Conservation (phyloP, 1,140 invertebrate genomes). For the Bombus confusus region DNA sequence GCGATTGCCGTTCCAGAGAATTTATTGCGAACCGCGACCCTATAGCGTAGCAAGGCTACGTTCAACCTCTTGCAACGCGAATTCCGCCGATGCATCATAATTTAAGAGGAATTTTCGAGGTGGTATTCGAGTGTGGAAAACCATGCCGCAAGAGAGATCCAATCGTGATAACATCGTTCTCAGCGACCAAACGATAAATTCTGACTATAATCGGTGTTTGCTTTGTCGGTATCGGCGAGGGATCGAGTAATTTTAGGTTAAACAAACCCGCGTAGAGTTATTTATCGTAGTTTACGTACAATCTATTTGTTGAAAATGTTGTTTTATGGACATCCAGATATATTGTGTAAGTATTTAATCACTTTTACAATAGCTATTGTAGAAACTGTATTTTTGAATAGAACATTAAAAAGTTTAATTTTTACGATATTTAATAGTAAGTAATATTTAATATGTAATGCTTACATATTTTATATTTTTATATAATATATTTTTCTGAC, state of each 20-base stretch:
- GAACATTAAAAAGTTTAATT: background rate
- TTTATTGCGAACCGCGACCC: conserved; percentile 45
- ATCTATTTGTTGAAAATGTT: background rate
- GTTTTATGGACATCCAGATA: background rate
- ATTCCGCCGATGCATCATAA: conserved; percentile 56
- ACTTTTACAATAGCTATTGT: background rate
- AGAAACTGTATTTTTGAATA: background rate
- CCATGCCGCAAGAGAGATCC: background rate
- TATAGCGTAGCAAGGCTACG: background rate
- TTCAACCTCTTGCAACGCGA: conserved; percentile 29
- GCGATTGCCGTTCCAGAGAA: conserved; percentile 37
- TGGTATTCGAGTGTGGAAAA: conserved; percentile 18
- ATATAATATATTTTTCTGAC: no score
- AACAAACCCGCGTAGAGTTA: background rate
- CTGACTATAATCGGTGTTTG: conserved; percentile 5
- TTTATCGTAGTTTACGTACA: background rate
- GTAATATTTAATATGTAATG: no score
- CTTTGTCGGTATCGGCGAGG: conserved; percentile 8
- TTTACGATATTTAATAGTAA: no score
- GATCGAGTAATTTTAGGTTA: conserved; percentile 4
- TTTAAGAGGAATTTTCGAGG: conserved; percentile 59
- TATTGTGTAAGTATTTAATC: background rate
- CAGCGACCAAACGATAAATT: conserved; percentile 23
- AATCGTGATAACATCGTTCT: conserved; percentile 15
- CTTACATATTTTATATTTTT: no score